Base-by-base conservation (phyloP, 2,113 vertebrate species). In the Lipotes vexillifer region DNA sequence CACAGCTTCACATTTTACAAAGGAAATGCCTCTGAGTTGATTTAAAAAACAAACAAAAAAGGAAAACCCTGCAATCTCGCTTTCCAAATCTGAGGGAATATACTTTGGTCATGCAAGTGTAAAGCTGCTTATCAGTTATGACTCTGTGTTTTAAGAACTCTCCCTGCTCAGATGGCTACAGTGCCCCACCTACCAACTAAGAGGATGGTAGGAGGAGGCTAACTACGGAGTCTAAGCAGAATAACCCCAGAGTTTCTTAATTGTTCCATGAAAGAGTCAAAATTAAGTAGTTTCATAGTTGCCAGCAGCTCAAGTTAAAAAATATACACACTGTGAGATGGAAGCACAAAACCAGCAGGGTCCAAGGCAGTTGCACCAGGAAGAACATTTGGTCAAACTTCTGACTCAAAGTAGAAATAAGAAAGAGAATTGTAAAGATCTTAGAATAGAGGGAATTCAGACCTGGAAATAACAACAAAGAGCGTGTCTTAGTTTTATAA, bases 381-480 rank as follows among this genome's bases (percentile, higher is more conserved):
- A 61, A 36, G 29, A 93, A 65, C 31, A 88, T 84, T 55, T 71
- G 0, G 21, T 72, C 80, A 75, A 94, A 94, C 27, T 57, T 92
- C 27, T 94, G 84, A 83, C 80, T 96, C 95, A 95, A 83, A 1
- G 4, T 33, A 52, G 33, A 33, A 90, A 57, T 23, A 61, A 72
- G 44, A 94, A 84, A 90, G 20, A 44, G 78, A 95, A 93, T 61
- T 94, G n/a, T 81, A 23, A 72, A 92, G 55, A 88, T 74, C 77
- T 96, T 41, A 92, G 71, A 87, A 89, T 5, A 57, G 27, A 93
- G 31, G n/a, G 15, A 94, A 80, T 49, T 90, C 66, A 93, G 65
- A 97, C 2, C 33, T 93, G 57, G 69, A 98, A 95, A 90, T 87
- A 93, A 90, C 11, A 71, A 4, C 14, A 2, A 59, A 96, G 71